phyloP scores from a whole-genome alignment of 2,888 invertebrate species.

The Xiphydria camelus region DNA sequence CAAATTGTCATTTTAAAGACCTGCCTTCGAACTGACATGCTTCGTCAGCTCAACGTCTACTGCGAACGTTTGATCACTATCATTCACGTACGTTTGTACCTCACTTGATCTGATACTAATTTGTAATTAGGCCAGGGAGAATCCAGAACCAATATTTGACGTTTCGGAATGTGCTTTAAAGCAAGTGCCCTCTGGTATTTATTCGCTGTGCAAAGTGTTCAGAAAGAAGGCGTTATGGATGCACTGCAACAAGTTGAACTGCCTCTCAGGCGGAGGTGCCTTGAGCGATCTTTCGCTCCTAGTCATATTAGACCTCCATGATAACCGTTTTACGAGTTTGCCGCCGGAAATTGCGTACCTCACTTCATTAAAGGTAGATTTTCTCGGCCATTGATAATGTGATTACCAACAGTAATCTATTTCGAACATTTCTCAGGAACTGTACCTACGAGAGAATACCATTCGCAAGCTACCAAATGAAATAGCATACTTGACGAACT shows the following conservation, averaged over 20 bases:
- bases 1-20: no score
- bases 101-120: slow-evolving; percentile 8
- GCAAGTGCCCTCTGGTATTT: slow-evolving; percentile 76
- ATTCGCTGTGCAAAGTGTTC: slow-evolving; percentile 79
- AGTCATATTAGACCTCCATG: slow-evolving; percentile 68
- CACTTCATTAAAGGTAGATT: slow-evolving; percentile 70
- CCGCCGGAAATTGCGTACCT: slow-evolving; percentile 70
- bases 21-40: no score
- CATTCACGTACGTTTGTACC: no score
- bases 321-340: slow-evolving; percentile 68
- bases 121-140: slow-evolving; percentile 67
- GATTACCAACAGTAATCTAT: no score
- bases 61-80: no score
- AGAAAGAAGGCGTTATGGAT: slow-evolving; percentile 73
- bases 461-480: slow-evolving; percentile 71
- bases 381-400: not conserved
- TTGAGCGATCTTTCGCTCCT: slow-evolving; percentile 71
- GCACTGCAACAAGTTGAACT: slow-evolving; percentile 70
- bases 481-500: slow-evolving; percentile 66
- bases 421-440: slow-evolving; percentile 63
- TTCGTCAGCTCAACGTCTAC: no score
- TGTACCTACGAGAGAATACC: slow-evolving; percentile 74
- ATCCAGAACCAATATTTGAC: slow-evolving; percentile 81
- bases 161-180: slow-evolving; percentile 77
- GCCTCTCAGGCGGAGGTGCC: slow-evolving; percentile 72